Evolutionary conservation across 2,888 invertebrate genomes (phyloP).

Genomic region (Odontomyia ornata): DNA sequence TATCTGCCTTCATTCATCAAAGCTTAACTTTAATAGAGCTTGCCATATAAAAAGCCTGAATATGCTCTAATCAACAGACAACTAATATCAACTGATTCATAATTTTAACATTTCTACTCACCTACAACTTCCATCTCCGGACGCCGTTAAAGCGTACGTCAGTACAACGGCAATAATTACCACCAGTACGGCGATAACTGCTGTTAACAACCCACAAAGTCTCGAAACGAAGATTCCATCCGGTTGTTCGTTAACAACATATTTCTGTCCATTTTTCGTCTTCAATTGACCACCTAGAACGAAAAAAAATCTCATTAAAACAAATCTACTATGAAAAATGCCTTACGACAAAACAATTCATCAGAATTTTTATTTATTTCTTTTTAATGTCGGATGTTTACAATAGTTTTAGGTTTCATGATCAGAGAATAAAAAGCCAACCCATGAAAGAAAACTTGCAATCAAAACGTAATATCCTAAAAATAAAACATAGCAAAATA

Average conservation of each 20-base stretch:
- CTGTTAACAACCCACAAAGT: constrained; percentile 58
- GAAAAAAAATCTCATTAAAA: constrained; percentile 18
- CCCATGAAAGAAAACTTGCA: not conserved
- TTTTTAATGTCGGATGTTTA: constrained; percentile 13
- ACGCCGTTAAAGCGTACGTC: constrained; percentile 61
- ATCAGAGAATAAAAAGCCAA: not conserved
- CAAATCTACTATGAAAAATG: not conserved
- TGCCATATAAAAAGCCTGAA: too few relatives aligned
- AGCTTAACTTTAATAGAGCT: too few relatives aligned
- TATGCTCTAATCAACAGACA: too few relatives aligned
- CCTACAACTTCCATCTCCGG: constrained; percentile 54
- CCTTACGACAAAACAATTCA: not conserved
- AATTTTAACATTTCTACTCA: too few relatives aligned
- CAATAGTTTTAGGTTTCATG: not conserved
- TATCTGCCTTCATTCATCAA: too few relatives aligned
- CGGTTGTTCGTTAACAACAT: constrained; percentile 62
- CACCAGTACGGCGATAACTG: constrained; percentile 56
- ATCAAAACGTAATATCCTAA: constrained; percentile 12
- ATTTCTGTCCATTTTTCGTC: constrained; percentile 65
- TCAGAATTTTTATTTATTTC: not conserved
- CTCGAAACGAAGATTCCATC: constrained; percentile 61
- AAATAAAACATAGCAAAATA: not conserved
- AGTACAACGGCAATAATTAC: constrained; percentile 59
- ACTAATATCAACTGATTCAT: too few relatives aligned
- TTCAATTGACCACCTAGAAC: constrained; percentile 63